Conservation (phyloP, 2,888 invertebrate species). For the Rhogogaster chlorosoma region DNA sequence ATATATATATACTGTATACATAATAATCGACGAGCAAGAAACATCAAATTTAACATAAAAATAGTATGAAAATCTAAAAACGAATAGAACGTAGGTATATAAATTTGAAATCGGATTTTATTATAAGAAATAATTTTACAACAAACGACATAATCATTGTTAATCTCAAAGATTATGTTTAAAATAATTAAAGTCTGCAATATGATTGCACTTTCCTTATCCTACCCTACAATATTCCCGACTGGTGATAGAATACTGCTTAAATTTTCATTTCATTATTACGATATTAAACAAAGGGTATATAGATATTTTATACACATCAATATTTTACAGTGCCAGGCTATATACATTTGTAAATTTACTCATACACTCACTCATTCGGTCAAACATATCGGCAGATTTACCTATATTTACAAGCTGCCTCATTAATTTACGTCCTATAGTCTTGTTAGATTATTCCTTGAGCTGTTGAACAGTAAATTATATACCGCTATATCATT, state of each 20-base stretch:
- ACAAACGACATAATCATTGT: not conserved
- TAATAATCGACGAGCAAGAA: not conserved
- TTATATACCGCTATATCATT: not conserved
- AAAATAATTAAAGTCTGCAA: not conserved
- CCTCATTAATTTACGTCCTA: not conserved
- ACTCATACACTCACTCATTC: not conserved
- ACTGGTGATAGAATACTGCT: not conserved
- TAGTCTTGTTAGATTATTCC: not conserved
- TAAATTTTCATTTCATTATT: not conserved
- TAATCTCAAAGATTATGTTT: not conserved
- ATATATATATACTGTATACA: not conserved
- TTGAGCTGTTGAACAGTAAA: not conserved
- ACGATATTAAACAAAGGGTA: not conserved
- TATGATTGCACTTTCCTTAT: not conserved
- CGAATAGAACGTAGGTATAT: not conserved
- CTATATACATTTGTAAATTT: not conserved
- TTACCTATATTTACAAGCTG: slow-evolving; percentile 7
- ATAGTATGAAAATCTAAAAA: not conserved
- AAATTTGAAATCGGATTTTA: not conserved
- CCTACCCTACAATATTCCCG: not conserved
- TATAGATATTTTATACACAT: not conserved
- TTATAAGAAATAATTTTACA: slow-evolving; percentile 6
- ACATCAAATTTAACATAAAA: not conserved
- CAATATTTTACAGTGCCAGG: not conserved
- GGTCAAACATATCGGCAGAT: not conserved